Evolutionary conservation across 2,888 invertebrate species (phyloP).

Genomic region (Caenorhabditis wallacei): DNA sequence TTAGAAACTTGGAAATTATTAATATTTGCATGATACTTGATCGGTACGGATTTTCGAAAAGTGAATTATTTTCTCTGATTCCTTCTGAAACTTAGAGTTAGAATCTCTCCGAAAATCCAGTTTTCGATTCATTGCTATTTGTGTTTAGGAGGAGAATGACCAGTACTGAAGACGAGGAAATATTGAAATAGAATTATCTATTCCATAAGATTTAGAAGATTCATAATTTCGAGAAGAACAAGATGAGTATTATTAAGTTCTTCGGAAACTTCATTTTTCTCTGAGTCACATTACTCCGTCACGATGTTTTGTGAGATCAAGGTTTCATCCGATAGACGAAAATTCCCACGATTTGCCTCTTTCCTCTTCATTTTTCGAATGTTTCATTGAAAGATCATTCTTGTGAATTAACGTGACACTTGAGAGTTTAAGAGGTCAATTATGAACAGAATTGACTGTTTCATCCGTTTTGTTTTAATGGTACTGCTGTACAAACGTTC

Average conservation of each 20-base stretch:
- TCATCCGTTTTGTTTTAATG: too few relatives aligned
- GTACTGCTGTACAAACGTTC: too few relatives aligned
- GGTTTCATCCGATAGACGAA: constrained; percentile 17
- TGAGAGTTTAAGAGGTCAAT: neutral
- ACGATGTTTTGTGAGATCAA: constrained; percentile 27
- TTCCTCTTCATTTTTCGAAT: neutral
- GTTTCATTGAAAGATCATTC: constrained; percentile 34
- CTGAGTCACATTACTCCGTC: constrained; percentile 39
- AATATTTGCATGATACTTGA: neutral
- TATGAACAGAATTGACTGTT: neutral
- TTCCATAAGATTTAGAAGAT: neutral
- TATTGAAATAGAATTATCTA: constrained; percentile 3
- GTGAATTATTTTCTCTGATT: too few relatives aligned
- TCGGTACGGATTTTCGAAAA: neutral
- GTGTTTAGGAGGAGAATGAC: neutral
- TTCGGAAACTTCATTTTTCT: neutral
- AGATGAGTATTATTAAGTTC: constrained; percentile 12
- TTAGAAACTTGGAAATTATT: constrained; percentile 26
- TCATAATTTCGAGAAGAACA: constrained; percentile 8
- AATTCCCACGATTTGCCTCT: constrained; percentile 25
- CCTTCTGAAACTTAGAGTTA: neutral
- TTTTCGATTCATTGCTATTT: too few relatives aligned
- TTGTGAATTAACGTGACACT: constrained; percentile 1
- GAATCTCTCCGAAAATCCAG: neutral
- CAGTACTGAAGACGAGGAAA: neutral